These are phyloP conservation scores for Rapana venosa DNA, from an alignment of 2,888 invertebrate genomes.

Conservation along the genomic window DNA sequence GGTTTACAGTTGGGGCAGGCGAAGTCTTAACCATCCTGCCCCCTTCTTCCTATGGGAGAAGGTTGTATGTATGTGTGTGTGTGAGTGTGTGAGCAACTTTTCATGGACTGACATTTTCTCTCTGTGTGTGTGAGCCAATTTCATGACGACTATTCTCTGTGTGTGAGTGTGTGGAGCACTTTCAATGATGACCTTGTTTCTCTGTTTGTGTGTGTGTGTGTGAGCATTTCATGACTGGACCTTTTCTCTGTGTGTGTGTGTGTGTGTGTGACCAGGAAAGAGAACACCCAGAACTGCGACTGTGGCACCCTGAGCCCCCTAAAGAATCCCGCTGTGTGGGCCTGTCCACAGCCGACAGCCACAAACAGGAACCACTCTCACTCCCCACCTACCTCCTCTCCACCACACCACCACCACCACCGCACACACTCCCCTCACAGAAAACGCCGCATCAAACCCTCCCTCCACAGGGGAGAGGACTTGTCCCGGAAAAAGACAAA, in stretches of 20 bases:
- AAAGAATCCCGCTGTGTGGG: slow-evolving; percentile 44
- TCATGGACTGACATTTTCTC: too few relatives aligned
- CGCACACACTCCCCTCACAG: too few relatives aligned
- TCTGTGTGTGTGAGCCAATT: too few relatives aligned
- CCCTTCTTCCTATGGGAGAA: background rate
- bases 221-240: background rate
- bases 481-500: background rate
- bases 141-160: too few relatives aligned
- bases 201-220: too few relatives aligned
- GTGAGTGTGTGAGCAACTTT: background rate
- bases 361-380: background rate
- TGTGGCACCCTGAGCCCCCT: slow-evolving; percentile 57
- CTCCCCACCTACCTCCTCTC: too few relatives aligned
- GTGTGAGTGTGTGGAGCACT: background rate
- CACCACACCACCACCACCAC: too few relatives aligned
- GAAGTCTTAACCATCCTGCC: too few relatives aligned
- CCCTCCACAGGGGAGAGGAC: too few relatives aligned
- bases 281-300: slow-evolving; percentile 60
- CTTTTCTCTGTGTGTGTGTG: background rate
- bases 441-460: too few relatives aligned
- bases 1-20: too few relatives aligned
- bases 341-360: slow-evolving; percentile 25
- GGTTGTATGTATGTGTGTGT: slow-evolving; percentile 15
- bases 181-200: too few relatives aligned
- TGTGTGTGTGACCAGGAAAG: slow-evolving; percentile 55